These are phyloP conservation scores for Myopa tessellatipennis DNA, from an alignment of 2,888 invertebrate genomes.

Conservation along the genomic window DNA sequence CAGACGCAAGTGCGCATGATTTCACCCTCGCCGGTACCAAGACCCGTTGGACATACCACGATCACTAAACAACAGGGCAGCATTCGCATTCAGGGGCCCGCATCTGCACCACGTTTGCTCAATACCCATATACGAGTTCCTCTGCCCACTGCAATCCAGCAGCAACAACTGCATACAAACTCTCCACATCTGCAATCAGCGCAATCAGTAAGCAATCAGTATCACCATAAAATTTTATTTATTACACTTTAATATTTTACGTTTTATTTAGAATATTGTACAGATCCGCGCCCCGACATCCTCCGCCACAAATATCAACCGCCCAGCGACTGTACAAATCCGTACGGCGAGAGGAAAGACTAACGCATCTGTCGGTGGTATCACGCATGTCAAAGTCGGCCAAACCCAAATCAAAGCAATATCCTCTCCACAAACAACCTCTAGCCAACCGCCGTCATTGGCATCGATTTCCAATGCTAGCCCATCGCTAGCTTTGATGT, in stretches of 20 bases:
- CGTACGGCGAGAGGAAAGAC: slow-evolving; percentile 60
- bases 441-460: slow-evolving; percentile 61
- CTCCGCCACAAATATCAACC: slow-evolving; percentile 58
- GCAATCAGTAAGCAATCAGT: slow-evolving; percentile 61
- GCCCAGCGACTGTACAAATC: slow-evolving; percentile 66
- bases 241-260: slow-evolving; percentile 15
- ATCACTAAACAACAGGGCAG: slow-evolving; percentile 67
- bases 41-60: slow-evolving; percentile 68
- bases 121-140: slow-evolving; percentile 63
- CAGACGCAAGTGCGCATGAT: slow-evolving; percentile 75
- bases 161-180: slow-evolving; percentile 56
- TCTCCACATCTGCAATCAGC: slow-evolving; percentile 61
- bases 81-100: slow-evolving; percentile 64
- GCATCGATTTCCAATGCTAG: slow-evolving; percentile 62
- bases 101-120: slow-evolving; percentile 62
- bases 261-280: slow-evolving; percentile 61
- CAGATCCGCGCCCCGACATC: slow-evolving; percentile 64
- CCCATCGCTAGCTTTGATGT: slow-evolving; percentile 51
- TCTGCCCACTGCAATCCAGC: slow-evolving; percentile 45
- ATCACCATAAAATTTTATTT: slow-evolving; percentile 31
- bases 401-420: slow-evolving; percentile 68
- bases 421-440: slow-evolving; percentile 55
- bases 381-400: slow-evolving; percentile 66
- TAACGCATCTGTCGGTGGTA: slow-evolving; percentile 54
- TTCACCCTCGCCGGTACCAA: slow-evolving; percentile 66